A percentile compares a stretch with the other conserved stretches of the same genome.
phyloP scores from a whole-genome alignment of 2,113 vertebrate species.

The Albula goreensis region DNA sequence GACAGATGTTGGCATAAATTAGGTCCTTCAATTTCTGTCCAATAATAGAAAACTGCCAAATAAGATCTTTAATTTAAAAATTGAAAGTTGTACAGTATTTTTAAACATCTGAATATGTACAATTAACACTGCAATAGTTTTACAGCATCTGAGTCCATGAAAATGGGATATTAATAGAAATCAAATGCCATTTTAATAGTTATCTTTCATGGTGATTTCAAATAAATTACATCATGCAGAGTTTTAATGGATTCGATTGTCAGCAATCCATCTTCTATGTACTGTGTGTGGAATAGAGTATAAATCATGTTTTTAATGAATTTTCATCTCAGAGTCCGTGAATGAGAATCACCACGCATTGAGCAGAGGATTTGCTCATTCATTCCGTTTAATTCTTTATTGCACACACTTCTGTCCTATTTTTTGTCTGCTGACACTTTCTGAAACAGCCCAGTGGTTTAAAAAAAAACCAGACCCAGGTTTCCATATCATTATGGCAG shows the following conservation, averaged over 20 bases:
- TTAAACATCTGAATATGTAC: background rate
- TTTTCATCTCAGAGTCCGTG: conserved; percentile 11
- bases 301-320: conserved; percentile 27
- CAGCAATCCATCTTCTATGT: conserved; percentile 19
- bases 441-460: background rate
- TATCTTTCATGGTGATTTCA: background rate
- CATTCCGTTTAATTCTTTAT: background rate
- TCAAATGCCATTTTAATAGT: background rate
- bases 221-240: conserved; percentile 14
- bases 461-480: background rate
- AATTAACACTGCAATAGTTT: background rate
- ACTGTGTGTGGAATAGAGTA: conserved; percentile 7
- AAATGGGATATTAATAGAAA: conserved; percentile 2
- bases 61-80: background rate
- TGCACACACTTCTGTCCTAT: conserved; percentile 1
- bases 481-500: background rate
- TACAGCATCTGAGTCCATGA: background rate
- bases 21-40: background rate
- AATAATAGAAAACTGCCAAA: background rate
- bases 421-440: background rate
- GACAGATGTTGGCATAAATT: background rate
- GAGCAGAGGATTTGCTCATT: conserved; percentile 9
- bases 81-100: background rate
- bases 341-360: background rate
- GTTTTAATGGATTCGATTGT: conserved; percentile 24